phyloP scores from a whole-genome alignment of 2,797 vertebrate species.

The Sebastes glaucus region DNA sequence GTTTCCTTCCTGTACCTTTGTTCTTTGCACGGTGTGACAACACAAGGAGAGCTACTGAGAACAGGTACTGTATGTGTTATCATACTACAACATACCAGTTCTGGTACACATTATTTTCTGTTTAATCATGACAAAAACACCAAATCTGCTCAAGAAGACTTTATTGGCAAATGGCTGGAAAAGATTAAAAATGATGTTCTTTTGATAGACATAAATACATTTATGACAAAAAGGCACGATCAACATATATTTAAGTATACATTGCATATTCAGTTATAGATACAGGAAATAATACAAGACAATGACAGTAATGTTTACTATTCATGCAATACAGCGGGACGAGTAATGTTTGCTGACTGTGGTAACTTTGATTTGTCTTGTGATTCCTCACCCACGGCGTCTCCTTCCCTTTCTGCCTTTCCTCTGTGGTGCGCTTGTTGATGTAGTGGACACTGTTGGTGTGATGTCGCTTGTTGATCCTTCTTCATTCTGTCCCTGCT shows the following conservation, averaged over 20 bases:
- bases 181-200: accelerated
- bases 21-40: background rate
- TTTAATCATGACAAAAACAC: background rate
- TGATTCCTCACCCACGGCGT: background rate
- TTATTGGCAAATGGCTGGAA: background rate
- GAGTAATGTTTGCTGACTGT: background rate
- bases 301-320: background rate
- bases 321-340: background rate
- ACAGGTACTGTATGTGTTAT: background rate
- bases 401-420: background rate
- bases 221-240: background rate
- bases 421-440: background rate
- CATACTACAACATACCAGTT: background rate
- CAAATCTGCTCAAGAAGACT: background rate
- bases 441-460: background rate
- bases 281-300: too few relatives aligned
- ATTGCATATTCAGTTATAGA: background rate
- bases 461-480: background rate
- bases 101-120: background rate
- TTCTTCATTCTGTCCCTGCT: background rate
- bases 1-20: background rate
- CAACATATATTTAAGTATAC: background rate
- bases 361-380: background rate
- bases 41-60: background rate
- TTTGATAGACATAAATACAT: background rate